Evolutionary conservation across 2,113 vertebrate species (phyloP).

Genomic region (Oxyruncus cristatus): DNA sequence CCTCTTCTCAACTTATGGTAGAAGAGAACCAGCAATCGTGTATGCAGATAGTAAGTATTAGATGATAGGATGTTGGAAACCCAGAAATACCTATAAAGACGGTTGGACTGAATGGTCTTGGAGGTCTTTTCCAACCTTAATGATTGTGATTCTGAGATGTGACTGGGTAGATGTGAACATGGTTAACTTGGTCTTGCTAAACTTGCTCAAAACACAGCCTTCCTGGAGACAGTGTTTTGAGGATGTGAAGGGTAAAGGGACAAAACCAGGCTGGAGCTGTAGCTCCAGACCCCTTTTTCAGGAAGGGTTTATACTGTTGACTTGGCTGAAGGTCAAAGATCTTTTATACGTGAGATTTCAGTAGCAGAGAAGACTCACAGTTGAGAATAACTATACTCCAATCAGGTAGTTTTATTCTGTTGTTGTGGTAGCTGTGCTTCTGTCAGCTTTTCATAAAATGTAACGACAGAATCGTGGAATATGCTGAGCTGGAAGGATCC

Average conservation of each 20-base stretch:
- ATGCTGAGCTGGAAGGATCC: background rate
- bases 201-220: background rate
- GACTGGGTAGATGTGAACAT: background rate
- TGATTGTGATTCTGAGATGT: background rate
- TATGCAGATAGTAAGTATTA: background rate
- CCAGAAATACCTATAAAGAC: background rate
- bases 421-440: background rate
- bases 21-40: background rate
- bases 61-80: background rate
- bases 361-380: background rate
- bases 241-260: background rate
- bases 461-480: background rate
- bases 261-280: background rate
- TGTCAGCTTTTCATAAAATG: background rate
- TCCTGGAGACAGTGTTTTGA: background rate
- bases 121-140: background rate
- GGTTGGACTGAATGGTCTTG: background rate
- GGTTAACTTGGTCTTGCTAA: background rate
- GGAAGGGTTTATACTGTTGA: background rate
- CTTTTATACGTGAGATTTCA: background rate
- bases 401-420: background rate
- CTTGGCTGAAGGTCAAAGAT: background rate
- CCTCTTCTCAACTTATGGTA: background rate
- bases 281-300: background rate
- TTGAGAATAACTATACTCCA: background rate